Conservation (phyloP, 2,113 vertebrate genomes). For the Acinonyx jubatus region DNA sequence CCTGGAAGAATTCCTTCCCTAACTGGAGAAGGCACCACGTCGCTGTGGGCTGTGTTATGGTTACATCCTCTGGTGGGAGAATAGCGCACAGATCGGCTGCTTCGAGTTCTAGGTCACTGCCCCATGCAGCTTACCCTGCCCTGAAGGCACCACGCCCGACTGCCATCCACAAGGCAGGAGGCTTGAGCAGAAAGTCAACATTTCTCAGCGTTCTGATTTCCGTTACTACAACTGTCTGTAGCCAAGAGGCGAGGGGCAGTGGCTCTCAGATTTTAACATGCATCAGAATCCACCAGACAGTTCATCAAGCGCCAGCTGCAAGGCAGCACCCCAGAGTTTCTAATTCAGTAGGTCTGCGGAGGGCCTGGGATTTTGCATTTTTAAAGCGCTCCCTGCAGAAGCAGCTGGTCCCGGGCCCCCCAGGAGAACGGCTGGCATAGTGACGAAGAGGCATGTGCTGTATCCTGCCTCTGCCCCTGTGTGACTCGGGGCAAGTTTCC, state of each 20-base stretch:
- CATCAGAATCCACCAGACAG: neutral
- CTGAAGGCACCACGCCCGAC: neutral
- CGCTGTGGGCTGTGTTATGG: neutral
- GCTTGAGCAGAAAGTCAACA: no score
- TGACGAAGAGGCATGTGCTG: neutral
- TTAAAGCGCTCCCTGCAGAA: neutral
- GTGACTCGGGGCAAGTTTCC: neutral
- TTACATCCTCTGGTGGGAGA: neutral
- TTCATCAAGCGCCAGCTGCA: neutral
- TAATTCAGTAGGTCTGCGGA: neutral
- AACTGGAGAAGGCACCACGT: slow-evolving; percentile 57
- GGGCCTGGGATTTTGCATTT: neutral
- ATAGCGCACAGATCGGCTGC: neutral
- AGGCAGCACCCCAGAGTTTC: neutral
- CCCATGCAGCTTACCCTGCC: neutral
- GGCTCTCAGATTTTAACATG: neutral
- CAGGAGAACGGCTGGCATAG: no score
- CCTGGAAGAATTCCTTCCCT: slow-evolving; percentile 56
- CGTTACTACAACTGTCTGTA: rapidly evolving
- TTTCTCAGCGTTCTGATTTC: neutral
- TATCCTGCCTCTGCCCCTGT: neutral
- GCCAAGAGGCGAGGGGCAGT: neutral
- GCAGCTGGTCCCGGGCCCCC: neutral
- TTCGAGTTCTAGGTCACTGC: neutral
- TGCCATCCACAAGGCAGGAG: neutral